These are phyloP conservation scores for Poliocrania exsul DNA, from an alignment of 2,797 vertebrate species.

Conservation along the genomic window DNA sequence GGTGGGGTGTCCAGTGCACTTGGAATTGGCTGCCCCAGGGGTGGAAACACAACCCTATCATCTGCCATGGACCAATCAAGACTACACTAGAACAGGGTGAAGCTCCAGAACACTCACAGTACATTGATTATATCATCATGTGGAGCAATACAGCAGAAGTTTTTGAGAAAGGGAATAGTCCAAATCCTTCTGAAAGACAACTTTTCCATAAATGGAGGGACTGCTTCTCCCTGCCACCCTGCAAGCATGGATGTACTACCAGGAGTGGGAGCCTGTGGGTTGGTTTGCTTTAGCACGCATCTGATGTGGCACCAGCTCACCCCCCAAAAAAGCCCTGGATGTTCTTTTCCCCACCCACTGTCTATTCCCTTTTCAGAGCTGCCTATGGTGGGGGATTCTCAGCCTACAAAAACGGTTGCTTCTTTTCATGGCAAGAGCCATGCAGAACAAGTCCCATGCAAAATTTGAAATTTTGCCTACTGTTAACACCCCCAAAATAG, in stretches of 20 bases:
- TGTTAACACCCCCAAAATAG: background rate
- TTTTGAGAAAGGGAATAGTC: background rate
- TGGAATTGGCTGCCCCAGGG: background rate
- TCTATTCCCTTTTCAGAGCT: background rate
- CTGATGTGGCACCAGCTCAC: rapidly evolving
- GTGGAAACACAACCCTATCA: background rate
- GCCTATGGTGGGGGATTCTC: background rate
- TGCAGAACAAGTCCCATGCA: background rate
- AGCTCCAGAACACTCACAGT: background rate
- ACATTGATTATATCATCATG: background rate
- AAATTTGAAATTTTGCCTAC: background rate
- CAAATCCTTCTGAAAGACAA: background rate
- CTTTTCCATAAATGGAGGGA: background rate
- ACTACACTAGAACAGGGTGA: background rate
- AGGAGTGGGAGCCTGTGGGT: rapidly evolving
- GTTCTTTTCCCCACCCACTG: background rate
- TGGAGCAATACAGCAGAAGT: background rate
- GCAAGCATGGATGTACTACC: rapidly evolving
- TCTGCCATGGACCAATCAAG: background rate
- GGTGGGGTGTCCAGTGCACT: background rate
- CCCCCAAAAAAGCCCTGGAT: rapidly evolving
- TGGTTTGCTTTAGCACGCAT: background rate
- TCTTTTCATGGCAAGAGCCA: background rate
- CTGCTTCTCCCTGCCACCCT: rapidly evolving
- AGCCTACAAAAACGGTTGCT: background rate